Evolutionary conservation across 2,888 invertebrate species (phyloP).

Genomic region (Sclerodermus sp.): DNA sequence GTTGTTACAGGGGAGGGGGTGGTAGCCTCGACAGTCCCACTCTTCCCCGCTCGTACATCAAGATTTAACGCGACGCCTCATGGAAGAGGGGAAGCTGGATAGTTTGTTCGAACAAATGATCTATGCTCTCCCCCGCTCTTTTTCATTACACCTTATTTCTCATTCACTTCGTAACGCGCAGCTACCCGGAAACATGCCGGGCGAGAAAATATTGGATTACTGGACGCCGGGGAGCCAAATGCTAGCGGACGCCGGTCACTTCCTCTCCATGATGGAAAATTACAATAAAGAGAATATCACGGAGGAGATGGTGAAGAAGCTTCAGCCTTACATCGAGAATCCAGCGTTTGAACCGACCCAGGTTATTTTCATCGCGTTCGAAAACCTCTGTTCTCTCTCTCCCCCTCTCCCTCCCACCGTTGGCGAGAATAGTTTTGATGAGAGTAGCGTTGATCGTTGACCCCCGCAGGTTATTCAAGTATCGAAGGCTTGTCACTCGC

Average conservation of each 20-base stretch:
- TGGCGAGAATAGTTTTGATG: too few relatives aligned
- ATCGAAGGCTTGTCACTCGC: conserved; percentile 77
- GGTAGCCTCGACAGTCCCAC: too few relatives aligned
- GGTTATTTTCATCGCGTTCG: conserved; percentile 12
- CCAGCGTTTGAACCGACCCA: conserved; percentile 81
- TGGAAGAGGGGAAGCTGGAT: too few relatives aligned
- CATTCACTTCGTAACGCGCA: too few relatives aligned
- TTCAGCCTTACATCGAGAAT: conserved; percentile 76
- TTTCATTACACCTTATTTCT: too few relatives aligned
- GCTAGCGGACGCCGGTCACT: conserved; percentile 79
- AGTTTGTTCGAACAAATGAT: too few relatives aligned
- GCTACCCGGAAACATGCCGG: conserved; percentile 67
- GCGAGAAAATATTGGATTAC: conserved; percentile 84
- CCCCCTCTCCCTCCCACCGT: too few relatives aligned
- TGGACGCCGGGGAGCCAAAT: conserved; percentile 87
- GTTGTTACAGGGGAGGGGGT: conserved; percentile 5
- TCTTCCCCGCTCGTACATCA: too few relatives aligned
- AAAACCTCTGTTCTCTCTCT: background rate
- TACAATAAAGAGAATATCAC: conserved; percentile 86
- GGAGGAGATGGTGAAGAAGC: conserved; percentile 78
- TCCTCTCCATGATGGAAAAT: conserved; percentile 79
- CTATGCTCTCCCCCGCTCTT: too few relatives aligned
- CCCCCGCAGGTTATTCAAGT: conserved; percentile 63
- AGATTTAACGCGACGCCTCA: too few relatives aligned
- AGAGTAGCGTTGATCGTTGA: too few relatives aligned